Evolutionary conservation across 2,113 vertebrate species (phyloP).

Genomic region (Tragulus kanchil): DNA sequence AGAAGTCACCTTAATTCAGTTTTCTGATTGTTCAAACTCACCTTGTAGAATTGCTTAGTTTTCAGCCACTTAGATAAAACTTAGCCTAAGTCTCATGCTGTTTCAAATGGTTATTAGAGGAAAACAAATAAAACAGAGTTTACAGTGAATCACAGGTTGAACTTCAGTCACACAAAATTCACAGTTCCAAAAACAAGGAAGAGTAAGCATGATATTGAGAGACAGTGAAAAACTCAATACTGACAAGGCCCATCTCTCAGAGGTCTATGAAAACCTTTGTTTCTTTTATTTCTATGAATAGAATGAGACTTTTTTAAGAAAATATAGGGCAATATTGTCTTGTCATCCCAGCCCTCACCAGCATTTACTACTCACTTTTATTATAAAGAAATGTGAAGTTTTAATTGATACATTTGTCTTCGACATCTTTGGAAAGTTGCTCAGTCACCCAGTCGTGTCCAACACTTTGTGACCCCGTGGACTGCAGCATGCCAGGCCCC

Average conservation of each 20-base stretch:
- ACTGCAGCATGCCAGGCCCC: too few species aligned
- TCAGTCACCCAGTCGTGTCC: too few species aligned
- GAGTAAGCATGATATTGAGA: background rate
- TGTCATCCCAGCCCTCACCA: background rate
- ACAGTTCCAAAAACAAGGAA: background rate
- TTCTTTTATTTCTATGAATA: background rate
- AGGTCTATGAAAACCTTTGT: background rate
- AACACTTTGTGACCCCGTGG: too few species aligned
- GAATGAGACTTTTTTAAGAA: background rate
- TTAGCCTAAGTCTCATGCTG: too few species aligned
- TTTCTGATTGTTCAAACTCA: background rate
- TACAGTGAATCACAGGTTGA: background rate
- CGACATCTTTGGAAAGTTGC: background rate
- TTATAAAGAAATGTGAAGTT: background rate
- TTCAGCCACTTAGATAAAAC: background rate
- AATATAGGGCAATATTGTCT: background rate
- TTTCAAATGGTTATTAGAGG: too few species aligned
- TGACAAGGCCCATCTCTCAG: background rate
- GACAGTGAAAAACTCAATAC: background rate
- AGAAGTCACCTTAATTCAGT: background rate
- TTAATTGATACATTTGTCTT: background rate
- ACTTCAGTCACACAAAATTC: constrained; percentile 20
- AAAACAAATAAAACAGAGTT: background rate
- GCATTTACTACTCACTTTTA: background rate
- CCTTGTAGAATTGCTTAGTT: background rate